A percentile compares a stretch with the other conserved stretches of the same genome.
These are phyloP conservation scores for Premnoplex brunnescens DNA, from an alignment of 2,797 vertebrate species.

Conservation along the genomic window DNA sequence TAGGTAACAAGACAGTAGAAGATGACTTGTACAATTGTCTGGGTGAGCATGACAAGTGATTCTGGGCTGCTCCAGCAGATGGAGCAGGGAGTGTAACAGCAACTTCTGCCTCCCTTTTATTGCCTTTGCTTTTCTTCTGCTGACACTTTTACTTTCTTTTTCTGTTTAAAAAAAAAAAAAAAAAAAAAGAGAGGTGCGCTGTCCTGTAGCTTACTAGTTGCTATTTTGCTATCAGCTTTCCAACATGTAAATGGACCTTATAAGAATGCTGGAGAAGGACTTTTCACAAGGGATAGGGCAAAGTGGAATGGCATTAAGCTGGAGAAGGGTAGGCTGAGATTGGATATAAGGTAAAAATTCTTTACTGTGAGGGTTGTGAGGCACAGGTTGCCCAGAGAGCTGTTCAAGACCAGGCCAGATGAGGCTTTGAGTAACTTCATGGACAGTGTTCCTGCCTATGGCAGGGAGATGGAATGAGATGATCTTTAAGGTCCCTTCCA, in stretches of 20 bases:
- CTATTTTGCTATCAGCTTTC: not conserved
- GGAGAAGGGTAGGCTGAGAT: not conserved
- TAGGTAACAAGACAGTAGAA: not conserved
- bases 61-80: constrained; percentile 12
- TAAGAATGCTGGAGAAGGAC: not conserved
- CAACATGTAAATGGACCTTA: not conserved
- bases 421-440: not conserved
- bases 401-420: not conserved
- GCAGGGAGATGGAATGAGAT: not conserved
- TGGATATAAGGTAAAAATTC: not conserved
- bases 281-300: not conserved
- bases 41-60: not conserved
- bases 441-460: not conserved
- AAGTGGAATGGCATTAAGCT: not conserved
- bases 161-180: too few species aligned
- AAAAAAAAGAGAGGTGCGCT: too few species aligned
- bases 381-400: not conserved
- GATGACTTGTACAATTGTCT: not conserved
- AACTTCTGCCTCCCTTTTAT: not conserved
- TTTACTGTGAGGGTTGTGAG: not conserved
- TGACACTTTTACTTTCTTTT: rapidly evolving
- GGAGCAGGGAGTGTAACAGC: not conserved
- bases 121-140: not conserved
- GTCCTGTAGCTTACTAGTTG: not conserved
- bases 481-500: not conserved